Evolutionary conservation across 2,888 invertebrate species (phyloP).

Genomic region (Ferrisia virgata): DNA sequence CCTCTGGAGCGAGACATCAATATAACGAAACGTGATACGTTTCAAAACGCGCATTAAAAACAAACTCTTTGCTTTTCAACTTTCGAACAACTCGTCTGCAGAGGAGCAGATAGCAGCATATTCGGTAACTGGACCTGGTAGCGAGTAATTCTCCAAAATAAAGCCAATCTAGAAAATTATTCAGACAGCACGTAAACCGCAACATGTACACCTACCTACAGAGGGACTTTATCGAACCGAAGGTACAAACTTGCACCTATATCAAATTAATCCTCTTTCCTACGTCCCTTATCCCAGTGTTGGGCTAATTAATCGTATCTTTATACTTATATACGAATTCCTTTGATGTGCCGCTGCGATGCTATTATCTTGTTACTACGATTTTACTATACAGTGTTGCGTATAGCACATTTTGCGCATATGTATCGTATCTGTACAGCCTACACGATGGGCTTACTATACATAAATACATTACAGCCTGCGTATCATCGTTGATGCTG

Average conservation of each 20-base stretch:
- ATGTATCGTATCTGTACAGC: too few species aligned
- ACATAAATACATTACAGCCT: too few species aligned
- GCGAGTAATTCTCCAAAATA: background rate
- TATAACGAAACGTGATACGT: background rate
- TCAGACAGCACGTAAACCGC: background rate
- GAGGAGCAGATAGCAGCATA: too few species aligned
- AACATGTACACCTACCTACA: background rate
- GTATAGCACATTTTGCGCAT: background rate
- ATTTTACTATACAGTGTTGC: background rate
- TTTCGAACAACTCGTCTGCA: background rate
- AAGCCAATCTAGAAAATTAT: background rate
- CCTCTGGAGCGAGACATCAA: too few species aligned
- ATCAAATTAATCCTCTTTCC: conserved; percentile 8
- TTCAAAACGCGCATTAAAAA: background rate
- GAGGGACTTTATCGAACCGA: background rate
- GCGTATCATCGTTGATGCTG: background rate
- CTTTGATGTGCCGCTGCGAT: conserved; percentile 2
- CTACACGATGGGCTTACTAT: too few species aligned
- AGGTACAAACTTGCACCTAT: conserved; percentile 1
- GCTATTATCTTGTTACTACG: background rate
- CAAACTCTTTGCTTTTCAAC: background rate
- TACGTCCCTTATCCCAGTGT: background rate
- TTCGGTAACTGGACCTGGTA: background rate
- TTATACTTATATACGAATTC: background rate
- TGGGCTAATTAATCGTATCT: background rate